Base-by-base conservation (phyloP, 1,140 invertebrate genomes). In the Andricus grossulariae region DNA sequence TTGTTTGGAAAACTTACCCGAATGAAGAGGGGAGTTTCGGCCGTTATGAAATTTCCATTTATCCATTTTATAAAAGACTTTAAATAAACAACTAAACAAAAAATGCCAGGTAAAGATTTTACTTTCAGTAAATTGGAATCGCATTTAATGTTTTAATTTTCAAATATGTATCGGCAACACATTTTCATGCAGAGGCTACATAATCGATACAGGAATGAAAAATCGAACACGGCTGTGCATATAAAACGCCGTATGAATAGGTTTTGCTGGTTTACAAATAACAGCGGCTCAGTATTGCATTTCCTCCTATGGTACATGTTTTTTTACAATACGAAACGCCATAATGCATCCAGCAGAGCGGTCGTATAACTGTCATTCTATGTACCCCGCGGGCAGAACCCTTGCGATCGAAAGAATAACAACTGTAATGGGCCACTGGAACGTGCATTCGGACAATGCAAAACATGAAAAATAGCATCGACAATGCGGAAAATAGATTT, bases 361-460 rank as follows among this genome's bases (percentile, higher is more conserved):
- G 79, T 79, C 74, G 74, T 77, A 76, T 82, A 74, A 77, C 78
- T 85, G 78, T 78, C 83, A 75, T 75, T 79, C 77, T 77, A 76
- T 76, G 76, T 77, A 82, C 82, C 82, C 82, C 82, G 72, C 77
- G 71, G 73, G 77, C 83, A 76, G 82, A 80, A 74, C 80, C 84
- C 81, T 82, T 75, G 71, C 73, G 25, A 75, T 73, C 51, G 85
- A 81, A 86, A 86, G 82, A 85, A 85, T 86, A 84, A 86, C 83
- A 84, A 79, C 82, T 77, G 83, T 86, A 86, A 86, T 84, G 86
- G 84, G 83, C 83, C 82, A 57, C 74, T 77, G 83, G 83, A 86
- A 83, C 80, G 80, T 83, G 74, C 80, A 55, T 71, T 49, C 76
- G 52, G 74, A 81, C 83, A 82, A 84, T 85, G 72, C 73, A 74